phyloP scores from a whole-genome alignment of 1,140 invertebrate species.

The Apolygus lucorum region DNA sequence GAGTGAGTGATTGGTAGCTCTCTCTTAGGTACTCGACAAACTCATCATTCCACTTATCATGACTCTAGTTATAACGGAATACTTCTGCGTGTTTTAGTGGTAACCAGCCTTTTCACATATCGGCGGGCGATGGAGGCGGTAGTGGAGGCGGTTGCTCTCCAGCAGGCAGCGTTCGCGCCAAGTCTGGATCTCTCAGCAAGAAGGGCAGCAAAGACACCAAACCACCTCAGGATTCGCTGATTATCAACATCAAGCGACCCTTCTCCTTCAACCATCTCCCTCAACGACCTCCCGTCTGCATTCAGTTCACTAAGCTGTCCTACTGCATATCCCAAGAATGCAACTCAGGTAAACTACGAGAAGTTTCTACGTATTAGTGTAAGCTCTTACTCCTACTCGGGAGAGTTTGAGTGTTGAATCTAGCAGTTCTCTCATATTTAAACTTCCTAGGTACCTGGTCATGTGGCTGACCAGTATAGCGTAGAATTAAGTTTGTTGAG shows the following conservation, averaged over 20 bases:
- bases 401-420: too few relatives aligned
- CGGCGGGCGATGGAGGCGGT: not conserved
- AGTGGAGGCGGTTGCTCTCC: slow-evolving; percentile 4
- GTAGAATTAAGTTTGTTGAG: too few relatives aligned
- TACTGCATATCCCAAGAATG: slow-evolving; percentile 45
- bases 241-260: slow-evolving; percentile 27
- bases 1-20: too few relatives aligned
- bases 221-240: slow-evolving; percentile 17
- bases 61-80: too few relatives aligned
- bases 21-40: too few relatives aligned
- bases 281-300: slow-evolving; percentile 43
- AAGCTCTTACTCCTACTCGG: too few relatives aligned
- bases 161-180: slow-evolving; percentile 2
- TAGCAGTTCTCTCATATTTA: too few relatives aligned
- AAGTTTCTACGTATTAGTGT: too few relatives aligned
- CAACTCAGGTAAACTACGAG: slow-evolving; percentile 44
- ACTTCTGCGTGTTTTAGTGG: slow-evolving; percentile 18
- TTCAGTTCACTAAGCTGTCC: slow-evolving; percentile 44
- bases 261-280: slow-evolving; percentile 40
- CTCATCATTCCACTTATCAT: too few relatives aligned
- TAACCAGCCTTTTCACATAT: slow-evolving; percentile 21
- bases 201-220: slow-evolving; percentile 2
- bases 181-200: slow-evolving; percentile 24
- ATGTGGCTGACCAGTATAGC: too few relatives aligned
- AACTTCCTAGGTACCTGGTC: too few relatives aligned